Base-by-base conservation (phyloP, 2,888 invertebrate genomes). In the Erynnis tages region DNA sequence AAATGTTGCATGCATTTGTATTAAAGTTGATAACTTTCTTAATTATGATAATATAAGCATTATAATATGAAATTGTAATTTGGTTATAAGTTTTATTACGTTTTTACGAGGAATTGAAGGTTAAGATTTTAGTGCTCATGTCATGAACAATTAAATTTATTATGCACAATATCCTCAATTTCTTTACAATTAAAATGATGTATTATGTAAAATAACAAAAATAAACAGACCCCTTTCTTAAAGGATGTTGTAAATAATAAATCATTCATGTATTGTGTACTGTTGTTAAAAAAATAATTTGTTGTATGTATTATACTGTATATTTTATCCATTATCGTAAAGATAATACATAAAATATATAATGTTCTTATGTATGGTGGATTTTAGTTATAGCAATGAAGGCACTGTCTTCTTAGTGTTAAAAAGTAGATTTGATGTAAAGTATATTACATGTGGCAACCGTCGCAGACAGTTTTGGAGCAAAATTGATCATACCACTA, bases 61-160 rank as follows among this genome's bases (percentile, higher is more conserved):
- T n/a, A 27, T 25, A n/a, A 10, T 7, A 27, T n/a, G 10, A n/a
- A 3, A 6, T 7, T 27, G 8, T 27, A n/a, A 6, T 27, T 27
- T 27, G n/a, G 3, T n/a, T n/a, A 8, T n/a, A n/a, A 27, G n/a
- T 6, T n/a, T 2, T 27, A n/a, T 0, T n/a, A 27, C 2, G 6
- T 27, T n/a, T 27, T n/a, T n/a, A n/a, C n/a, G n/a, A n/a, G n/a
- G n/a, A n/a, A n/a, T n/a, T n/a, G n/a, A n/a, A n/a, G n/a, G n/a
- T 4, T 27, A 8, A 27, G n/a, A n/a, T 25, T 16, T 34, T 6
- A 65, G 71, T 76, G 68, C 72, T 67, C 73, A 65, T 72, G 67
- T 45, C 71, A 73, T 77, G 77, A 78, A 65, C 8, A n/a, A 2
- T 5, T 8, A 13, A 17, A 37, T 21, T 32, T 32, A 40, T 48